These are phyloP conservation scores for Semicossyphus pulcher DNA, from an alignment of 2,113 vertebrate genomes.

Conservation along the genomic window DNA sequence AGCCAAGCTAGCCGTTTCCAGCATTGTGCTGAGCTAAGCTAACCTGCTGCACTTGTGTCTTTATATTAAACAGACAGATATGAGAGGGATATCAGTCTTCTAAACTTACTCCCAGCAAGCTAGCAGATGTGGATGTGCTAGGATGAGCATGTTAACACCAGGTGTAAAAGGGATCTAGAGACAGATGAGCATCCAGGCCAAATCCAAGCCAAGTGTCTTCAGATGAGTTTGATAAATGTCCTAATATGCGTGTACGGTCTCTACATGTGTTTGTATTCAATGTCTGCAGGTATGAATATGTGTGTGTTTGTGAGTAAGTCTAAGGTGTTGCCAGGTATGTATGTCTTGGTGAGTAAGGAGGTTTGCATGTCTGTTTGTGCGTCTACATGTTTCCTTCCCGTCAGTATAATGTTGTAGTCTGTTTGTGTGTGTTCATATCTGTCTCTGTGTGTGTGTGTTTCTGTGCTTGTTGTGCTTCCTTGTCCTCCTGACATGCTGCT, in stretches of 20 bases:
- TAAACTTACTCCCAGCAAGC: too few species aligned
- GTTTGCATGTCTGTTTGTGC: conserved; percentile 71
- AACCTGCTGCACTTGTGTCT: too few species aligned
- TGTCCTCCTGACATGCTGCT: conserved; percentile 38
- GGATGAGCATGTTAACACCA: too few species aligned
- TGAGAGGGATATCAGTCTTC: too few species aligned
- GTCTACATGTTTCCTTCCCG: conserved; percentile 38
- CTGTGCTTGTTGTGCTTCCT: conserved; percentile 2
- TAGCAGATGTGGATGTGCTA: too few species aligned
- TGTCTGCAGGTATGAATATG: conserved; percentile 82
- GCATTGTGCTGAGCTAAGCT: too few species aligned
- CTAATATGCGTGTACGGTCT: conserved; percentile 70
- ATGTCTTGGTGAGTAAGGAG: conserved; percentile 79
- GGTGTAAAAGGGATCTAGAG: too few species aligned
- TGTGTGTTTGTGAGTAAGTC: conserved; percentile 82
- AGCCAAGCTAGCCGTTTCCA: too few species aligned
- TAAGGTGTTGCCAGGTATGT: conserved; percentile 81
- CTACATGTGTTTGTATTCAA: conserved; percentile 77
- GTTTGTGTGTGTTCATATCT: conserved; percentile 45
- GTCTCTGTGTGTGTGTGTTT: conserved; percentile 1
- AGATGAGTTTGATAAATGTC: conserved; percentile 53
- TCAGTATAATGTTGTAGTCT: conserved; percentile 34
- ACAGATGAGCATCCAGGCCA: too few species aligned
- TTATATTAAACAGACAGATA: too few species aligned
- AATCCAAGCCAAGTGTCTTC: conserved; percentile 24